Evolutionary conservation across 1,140 invertebrate species (phyloP), one percentile per base, ranked within the genome.

Genomic region (Triops cancriformis): DNA sequence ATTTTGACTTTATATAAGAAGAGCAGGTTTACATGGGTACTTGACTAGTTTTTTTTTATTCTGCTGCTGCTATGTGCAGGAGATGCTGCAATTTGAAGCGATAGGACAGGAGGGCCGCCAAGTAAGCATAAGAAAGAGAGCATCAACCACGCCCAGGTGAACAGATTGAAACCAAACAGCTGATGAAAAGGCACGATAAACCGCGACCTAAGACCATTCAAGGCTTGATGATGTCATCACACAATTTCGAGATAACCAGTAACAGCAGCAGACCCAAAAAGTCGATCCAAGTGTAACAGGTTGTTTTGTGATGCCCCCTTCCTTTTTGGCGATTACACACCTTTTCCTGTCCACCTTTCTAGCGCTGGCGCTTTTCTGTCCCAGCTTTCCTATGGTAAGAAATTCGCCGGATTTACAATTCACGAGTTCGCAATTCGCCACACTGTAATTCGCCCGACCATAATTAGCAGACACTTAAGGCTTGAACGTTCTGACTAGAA

Each of bases 161-260:
- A 64, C 51, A 64, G 51, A 64, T 64, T 64, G 51, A 64, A 64
- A 64, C 51, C 51, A 64, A 64, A 64, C 51, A 64, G 51, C 51
- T 64, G 51, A 64, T 64, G 51, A 64, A 64, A 64, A 64, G 51
- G 18, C 51, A 23, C 51, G 51, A 64, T 64, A 64, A 64, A 64
- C 51, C 51, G 51, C 18, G 18, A 23, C 14, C 51, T 23, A n/a
- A 64, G 51, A 64, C 51, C 51, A 64, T 64, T 64, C 51, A 64
- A 64, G 51, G 51, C 51, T 64, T 64, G 51, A 64, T 64, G 51
- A 64, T 64, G 51, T 64, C 51, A 64, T 64, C 51, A 64, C 51
- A 64, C 51, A 64, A 64, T 64, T 64, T 64, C 51, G 51, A 64
- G 51, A 18, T 64, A 64, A 18, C 14, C 14, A 64, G 51, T 14